Percentiles rank a stretch among this genome's conserved stretches.
Conservation (phyloP, 2,888 invertebrate genomes). For the Apodemia duryi region DNA sequence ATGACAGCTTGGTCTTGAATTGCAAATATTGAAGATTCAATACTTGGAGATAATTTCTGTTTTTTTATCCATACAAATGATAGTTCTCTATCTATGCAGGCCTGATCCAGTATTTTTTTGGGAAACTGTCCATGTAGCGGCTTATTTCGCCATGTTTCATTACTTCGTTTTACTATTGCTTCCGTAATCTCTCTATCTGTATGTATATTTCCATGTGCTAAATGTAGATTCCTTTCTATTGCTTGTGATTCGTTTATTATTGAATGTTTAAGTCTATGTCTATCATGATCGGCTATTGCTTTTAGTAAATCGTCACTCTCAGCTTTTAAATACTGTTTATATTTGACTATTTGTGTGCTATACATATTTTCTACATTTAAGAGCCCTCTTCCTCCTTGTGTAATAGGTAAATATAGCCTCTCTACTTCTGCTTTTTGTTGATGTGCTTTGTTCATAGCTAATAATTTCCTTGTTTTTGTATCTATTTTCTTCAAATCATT, state of each 20-base stretch:
- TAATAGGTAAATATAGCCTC: constrained; percentile 26
- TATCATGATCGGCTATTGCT: constrained; percentile 22
- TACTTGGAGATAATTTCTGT: too few relatives aligned
- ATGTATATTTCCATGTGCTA: not conserved
- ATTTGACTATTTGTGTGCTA: constrained; percentile 25
- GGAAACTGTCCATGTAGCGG: too few relatives aligned
- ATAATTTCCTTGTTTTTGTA: not conserved
- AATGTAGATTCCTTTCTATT: not conserved
- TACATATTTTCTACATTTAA: constrained; percentile 21
- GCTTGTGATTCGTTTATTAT: not conserved
- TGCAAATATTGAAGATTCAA: too few relatives aligned
- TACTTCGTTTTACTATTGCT: too few relatives aligned
- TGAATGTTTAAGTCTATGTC: constrained; percentile 24
- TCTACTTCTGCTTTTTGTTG: constrained; percentile 29
- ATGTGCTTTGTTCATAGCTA: constrained; percentile 17
- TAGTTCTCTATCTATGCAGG: too few relatives aligned
- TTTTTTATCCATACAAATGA: too few relatives aligned
- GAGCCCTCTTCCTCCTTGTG: constrained; percentile 24
- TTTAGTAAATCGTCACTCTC: constrained; percentile 21
- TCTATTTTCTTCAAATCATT: not conserved
- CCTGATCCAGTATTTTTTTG: too few relatives aligned
- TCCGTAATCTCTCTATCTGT: not conserved
- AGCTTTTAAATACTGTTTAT: constrained; percentile 22
- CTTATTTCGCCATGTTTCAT: too few relatives aligned
- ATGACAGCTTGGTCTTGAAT: too few relatives aligned